phyloP scores from a whole-genome alignment of 2,888 invertebrate genomes.

The Chrysolina oricalcia region DNA sequence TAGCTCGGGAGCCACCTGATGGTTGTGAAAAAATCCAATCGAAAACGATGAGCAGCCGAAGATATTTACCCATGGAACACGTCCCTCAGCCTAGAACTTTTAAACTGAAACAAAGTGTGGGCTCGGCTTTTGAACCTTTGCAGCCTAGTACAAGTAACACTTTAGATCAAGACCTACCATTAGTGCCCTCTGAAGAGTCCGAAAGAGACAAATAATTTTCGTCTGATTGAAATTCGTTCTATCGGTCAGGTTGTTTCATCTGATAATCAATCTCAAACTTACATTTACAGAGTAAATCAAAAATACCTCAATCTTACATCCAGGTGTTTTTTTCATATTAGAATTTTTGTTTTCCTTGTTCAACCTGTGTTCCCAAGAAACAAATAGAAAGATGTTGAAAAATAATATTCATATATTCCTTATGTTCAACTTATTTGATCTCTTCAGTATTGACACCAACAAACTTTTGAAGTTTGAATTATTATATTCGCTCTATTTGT shows the following conservation, averaged over 20 bases:
- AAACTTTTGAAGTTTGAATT: not conserved
- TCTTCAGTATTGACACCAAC: not conserved
- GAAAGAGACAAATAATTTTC: conserved; percentile 33
- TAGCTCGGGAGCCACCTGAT: conserved; percentile 91
- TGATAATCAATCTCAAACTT: conserved; percentile 2
- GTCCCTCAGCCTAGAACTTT: conserved; percentile 78
- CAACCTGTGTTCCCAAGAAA: no score
- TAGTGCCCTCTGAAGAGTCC: conserved; percentile 63
- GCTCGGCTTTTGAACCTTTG: conserved; percentile 87
- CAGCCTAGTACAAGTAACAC: conserved; percentile 67
- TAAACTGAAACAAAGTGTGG: conserved; percentile 85
- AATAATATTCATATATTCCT: no score
- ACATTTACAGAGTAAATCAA: not conserved
- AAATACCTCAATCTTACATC: not conserved
- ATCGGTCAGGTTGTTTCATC: conserved; percentile 25
- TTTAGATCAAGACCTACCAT: conserved; percentile 62
- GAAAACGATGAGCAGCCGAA: conserved; percentile 63
- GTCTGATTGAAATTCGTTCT: conserved; percentile 14
- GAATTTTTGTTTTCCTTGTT: no score
- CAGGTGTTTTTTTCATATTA: no score
- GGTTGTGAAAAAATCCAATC: conserved; percentile 89
- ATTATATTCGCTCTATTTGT: not conserved
- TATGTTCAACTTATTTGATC: not conserved
- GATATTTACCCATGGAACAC: conserved; percentile 53
- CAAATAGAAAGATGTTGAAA: no score